Evolutionary conservation across 2,888 invertebrate genomes (phyloP).

Genomic region (Leucoptera coffeella): DNA sequence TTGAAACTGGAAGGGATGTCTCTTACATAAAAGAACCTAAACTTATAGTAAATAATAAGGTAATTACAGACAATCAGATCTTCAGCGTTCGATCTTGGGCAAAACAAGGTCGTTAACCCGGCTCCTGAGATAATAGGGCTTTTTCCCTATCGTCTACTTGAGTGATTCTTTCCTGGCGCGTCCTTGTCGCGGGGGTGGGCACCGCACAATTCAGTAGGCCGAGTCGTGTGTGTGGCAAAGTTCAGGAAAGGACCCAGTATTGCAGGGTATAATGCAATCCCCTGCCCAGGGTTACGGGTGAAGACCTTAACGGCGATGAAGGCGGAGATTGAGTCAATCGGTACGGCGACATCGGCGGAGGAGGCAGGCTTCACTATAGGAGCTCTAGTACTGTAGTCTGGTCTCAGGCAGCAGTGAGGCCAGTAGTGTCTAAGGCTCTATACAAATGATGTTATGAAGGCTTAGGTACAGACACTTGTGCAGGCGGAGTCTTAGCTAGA

Average conservation of each 20-base stretch:
- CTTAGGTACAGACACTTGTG: too few species aligned
- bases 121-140: conserved; percentile 1
- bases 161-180: conserved; percentile 2
- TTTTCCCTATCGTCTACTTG: conserved; percentile 1
- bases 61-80: too few species aligned
- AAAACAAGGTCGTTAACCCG: conserved; percentile 1
- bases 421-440: too few species aligned
- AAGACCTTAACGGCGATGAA: conserved; percentile 6
- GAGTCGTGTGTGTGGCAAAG: not conserved
- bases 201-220: conserved; percentile 2
- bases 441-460: too few species aligned
- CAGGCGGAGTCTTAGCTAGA: too few species aligned
- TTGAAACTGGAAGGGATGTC: too few species aligned
- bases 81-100: too few species aligned
- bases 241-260: conserved; percentile 4
- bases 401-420: too few species aligned
- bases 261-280: conserved; percentile 8
- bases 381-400: too few species aligned
- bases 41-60: too few species aligned
- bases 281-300: conserved; percentile 9
- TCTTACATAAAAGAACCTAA: too few species aligned
- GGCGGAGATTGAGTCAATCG: conserved; percentile 5
- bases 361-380: too few species aligned
- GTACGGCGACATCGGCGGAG: conserved; percentile 5
- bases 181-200: conserved; percentile 3